These are phyloP conservation scores for Rousettus leschenaultii DNA, from an alignment of 2,113 vertebrate genomes.

Conservation along the genomic window DNA sequence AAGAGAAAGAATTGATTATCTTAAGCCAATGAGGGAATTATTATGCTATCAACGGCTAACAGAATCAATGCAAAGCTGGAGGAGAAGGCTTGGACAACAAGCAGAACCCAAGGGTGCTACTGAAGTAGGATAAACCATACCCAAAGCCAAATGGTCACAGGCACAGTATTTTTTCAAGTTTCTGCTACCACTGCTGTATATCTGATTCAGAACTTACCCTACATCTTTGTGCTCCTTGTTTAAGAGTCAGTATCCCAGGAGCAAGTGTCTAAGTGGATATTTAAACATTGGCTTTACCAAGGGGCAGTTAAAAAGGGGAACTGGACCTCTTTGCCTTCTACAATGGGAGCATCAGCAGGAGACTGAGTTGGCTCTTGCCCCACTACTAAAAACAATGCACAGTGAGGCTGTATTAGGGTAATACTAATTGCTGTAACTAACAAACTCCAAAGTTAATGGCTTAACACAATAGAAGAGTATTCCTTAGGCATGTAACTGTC, in stretches of 20 bases:
- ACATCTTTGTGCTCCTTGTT: background rate
- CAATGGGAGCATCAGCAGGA: background rate
- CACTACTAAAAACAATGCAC: background rate
- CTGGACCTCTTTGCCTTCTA: background rate
- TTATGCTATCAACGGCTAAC: background rate
- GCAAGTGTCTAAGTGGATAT: background rate
- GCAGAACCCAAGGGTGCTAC: background rate
- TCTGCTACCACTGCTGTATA: background rate
- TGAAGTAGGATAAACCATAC: background rate
- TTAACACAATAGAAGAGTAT: background rate
- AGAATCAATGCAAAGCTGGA: background rate
- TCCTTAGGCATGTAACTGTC: background rate
- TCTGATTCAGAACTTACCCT: background rate
- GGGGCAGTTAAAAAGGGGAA: background rate
- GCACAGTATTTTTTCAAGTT: background rate
- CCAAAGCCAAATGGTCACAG: background rate
- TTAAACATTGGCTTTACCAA: background rate
- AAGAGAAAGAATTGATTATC: background rate
- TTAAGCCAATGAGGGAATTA: background rate
- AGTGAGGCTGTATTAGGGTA: background rate
- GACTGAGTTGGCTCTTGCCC: background rate
- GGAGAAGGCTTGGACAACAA: background rate
- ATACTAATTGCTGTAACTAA: background rate
- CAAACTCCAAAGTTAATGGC: background rate
- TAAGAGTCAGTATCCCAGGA: background rate